phyloP scores from a whole-genome alignment of 2,797 vertebrate species.

The Tadarida brasiliensis region DNA sequence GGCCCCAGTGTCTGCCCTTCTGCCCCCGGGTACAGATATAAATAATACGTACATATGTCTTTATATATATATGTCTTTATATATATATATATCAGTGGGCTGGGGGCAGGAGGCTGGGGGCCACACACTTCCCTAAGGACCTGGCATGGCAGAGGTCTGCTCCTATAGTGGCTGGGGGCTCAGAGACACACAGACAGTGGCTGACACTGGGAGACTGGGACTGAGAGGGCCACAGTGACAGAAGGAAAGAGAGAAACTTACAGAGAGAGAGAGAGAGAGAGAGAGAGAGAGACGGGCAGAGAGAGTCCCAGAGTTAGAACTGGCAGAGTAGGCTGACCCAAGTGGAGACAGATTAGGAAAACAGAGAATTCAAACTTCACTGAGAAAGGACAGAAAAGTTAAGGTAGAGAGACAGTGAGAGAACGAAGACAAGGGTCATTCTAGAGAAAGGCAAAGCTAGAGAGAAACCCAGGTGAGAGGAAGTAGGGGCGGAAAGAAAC shows the following conservation, averaged over 20 bases:
- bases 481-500: not conserved
- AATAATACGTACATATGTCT: constrained; percentile 78
- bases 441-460: not conserved
- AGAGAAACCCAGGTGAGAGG: not conserved
- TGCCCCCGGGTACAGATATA: constrained; percentile 77
- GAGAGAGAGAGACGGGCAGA: not conserved
- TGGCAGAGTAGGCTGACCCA: not conserved
- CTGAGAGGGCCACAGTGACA: not conserved
- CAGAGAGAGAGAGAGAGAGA: not conserved
- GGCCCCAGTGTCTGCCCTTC: constrained; percentile 81
- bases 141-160: not conserved
- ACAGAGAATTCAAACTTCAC: not conserved
- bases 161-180: not conserved
- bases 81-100: not conserved
- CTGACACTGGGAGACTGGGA: not conserved
- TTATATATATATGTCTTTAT: constrained; percentile 9
- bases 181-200: not conserved
- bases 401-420: not conserved
- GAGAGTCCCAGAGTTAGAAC: not conserved
- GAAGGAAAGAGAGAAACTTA: not conserved
- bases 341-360: not conserved
- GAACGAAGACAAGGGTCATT: not conserved
- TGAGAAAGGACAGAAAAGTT: not conserved
- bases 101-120: not conserved
- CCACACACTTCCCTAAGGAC: not conserved